Percentiles rank a stretch among this genome's conserved stretches.
These are phyloP conservation scores for Leptinotarsa haldemani DNA, from an alignment of 2,888 invertebrate species.

Conservation along the genomic window DNA sequence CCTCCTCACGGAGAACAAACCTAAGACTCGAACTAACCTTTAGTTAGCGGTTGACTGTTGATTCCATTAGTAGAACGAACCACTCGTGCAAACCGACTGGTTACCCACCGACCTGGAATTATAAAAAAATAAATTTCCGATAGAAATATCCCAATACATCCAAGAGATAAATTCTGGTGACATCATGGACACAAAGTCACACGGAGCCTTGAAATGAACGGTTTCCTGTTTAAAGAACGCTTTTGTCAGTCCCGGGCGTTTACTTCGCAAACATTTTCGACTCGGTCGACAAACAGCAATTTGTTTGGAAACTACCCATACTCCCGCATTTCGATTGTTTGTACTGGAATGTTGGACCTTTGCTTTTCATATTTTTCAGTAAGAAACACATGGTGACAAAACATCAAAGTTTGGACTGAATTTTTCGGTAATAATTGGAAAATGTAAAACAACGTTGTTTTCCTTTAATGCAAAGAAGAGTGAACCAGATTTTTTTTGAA, in stretches of 20 bases:
- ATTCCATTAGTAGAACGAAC: no score
- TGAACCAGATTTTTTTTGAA: no score
- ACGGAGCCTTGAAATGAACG: conserved; percentile 28
- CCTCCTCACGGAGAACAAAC: no score
- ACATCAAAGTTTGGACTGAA: not conserved
- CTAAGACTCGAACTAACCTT: no score
- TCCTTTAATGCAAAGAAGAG: no score
- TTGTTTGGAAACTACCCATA: conserved; percentile 49
- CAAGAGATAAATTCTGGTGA: not conserved
- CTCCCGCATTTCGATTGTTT: conserved; percentile 44
- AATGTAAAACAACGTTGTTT: no score
- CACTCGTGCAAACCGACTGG: no score
- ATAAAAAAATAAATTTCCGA: not conserved
- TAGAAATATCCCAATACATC: not conserved
- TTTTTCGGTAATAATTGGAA: no score
- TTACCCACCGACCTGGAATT: no score
- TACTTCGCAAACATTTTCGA: conserved; percentile 42
- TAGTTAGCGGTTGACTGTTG: no score
- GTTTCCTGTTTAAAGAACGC: conserved; percentile 31
- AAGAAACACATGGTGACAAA: not conserved
- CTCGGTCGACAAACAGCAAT: conserved; percentile 48
- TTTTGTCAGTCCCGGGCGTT: conserved; percentile 33
- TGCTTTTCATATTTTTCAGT: not conserved
- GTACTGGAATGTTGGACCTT: not conserved
- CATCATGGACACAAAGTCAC: conserved; percentile 23